Base-by-base conservation (phyloP, 2,888 invertebrate genomes). In the Gerris lacustris region DNA sequence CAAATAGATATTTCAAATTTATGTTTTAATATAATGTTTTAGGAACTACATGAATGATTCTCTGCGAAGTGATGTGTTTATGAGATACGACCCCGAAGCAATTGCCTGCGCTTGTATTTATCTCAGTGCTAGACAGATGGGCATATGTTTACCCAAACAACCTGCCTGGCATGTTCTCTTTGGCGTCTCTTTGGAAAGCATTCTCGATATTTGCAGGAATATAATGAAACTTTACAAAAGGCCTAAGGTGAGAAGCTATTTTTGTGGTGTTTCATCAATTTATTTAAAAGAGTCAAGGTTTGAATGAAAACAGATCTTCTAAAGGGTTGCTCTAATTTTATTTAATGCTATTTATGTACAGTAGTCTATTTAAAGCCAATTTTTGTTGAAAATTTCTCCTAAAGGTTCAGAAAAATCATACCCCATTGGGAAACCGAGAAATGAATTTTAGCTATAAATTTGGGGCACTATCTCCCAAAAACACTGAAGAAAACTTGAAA, bases 41-140 rank as follows among this genome's bases (percentile, higher is more conserved):
- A 87, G 87, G 87, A 98, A 98, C 81, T 99, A 97, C 82, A 99
- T 99, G 98, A 99, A 99, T 80, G 99, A 99, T 83, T 94, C 97
- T 0, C 82, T 99, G 67, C 85, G 98, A 55, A 96, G 97, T 0
- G 95, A 98, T 81, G 96, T 96, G 0, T 99, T 99, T 80, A 89
- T 98, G 80, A 86, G 95, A 67, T 96, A 94, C 80, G 90, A 91
- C 72, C 97, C 99, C 0, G 99, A 99, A 80, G 94, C 96, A 0
- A 96, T 99, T 71, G 99, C 99, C 0, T 97, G 97, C 81, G 97
- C 98, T n/a, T 99, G 99, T 80, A 96, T 99, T 75, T 96, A 93
- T 80, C 83, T 99, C 69, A 95, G 97, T 55, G 94, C 96, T 5
- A 86, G 97, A 17, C 90, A 92, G 78, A 85, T 96, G 45, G 88